phyloP scores from a whole-genome alignment of 2,113 vertebrate genomes.

The Tiliqua scincoides region DNA sequence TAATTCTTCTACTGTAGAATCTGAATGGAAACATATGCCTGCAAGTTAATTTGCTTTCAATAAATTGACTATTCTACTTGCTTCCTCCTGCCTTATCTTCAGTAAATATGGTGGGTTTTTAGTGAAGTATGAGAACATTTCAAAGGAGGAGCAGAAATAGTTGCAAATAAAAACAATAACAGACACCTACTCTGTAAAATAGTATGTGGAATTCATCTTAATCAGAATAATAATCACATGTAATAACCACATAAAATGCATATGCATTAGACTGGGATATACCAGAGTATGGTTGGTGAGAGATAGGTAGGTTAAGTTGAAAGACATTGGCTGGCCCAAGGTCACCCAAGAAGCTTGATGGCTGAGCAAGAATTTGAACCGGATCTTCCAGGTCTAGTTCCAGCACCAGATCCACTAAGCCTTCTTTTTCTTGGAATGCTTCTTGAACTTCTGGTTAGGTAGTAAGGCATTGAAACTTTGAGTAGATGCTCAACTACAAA shows the following conservation, averaged over 20 bases:
- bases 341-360: no score
- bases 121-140: not conserved
- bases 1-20: no score
- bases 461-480: no score
- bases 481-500: no score
- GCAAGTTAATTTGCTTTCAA: constrained; percentile 45
- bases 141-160: constrained; percentile 11
- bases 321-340: no score
- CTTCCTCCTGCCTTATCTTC: not conserved
- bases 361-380: no score
- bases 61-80: not conserved
- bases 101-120: not conserved
- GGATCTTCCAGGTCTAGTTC: no score
- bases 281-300: not conserved
- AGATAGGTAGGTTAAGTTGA: no score
- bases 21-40: not conserved
- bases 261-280: not conserved
- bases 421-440: no score
- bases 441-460: no score
- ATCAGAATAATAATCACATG: not conserved
- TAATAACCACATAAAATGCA: not conserved
- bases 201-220: not conserved
- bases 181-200: not conserved
- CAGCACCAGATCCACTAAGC: no score
- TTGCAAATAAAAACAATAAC: not conserved